Percentiles rank a stretch among this genome's conserved stretches.
Evolutionary conservation across 35 echinoderm and acorn worm species (phyloP).

Genomic region (Lytechinus variegatus): DNA sequence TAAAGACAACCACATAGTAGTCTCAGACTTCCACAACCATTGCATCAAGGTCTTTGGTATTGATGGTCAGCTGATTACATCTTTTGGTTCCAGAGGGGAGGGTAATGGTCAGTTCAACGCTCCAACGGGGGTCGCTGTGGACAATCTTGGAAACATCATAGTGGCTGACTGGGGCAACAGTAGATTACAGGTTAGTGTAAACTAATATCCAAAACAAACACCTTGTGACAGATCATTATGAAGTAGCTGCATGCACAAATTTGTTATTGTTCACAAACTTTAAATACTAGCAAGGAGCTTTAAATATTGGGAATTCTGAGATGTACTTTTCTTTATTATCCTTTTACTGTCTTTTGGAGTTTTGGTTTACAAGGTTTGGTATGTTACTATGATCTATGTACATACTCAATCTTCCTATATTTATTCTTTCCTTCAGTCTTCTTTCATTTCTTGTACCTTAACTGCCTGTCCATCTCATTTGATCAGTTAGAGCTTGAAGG

Average conservation of each 20-base stretch:
- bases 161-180: slow-evolving; percentile 99
- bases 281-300: too few relatives aligned
- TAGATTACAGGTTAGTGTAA: slow-evolving; percentile 87
- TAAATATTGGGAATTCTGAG: too few relatives aligned
- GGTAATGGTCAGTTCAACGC: slow-evolving; percentile 99
- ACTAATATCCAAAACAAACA: slow-evolving; percentile 1
- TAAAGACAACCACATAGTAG: slow-evolving; percentile 81
- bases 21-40: slow-evolving; percentile 99
- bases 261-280: too few relatives aligned
- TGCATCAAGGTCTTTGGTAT: slow-evolving; percentile 98
- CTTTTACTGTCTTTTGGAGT: too few relatives aligned
- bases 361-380: neutral
- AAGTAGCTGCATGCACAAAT: too few relatives aligned
- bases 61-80: slow-evolving; percentile 82
- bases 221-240: too few relatives aligned
- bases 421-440: too few relatives aligned
- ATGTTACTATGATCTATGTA: neutral
- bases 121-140: slow-evolving; percentile 91
- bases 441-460: too few relatives aligned
- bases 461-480: too few relatives aligned
- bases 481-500: too few relatives aligned
- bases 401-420: neutral
- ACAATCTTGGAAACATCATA: slow-evolving; percentile 92
- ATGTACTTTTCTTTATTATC: too few relatives aligned
- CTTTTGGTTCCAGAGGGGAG: slow-evolving; percentile 94